phyloP scores from a whole-genome alignment of 2,797 vertebrate genomes.

The Adrianichthys oophorus region DNA sequence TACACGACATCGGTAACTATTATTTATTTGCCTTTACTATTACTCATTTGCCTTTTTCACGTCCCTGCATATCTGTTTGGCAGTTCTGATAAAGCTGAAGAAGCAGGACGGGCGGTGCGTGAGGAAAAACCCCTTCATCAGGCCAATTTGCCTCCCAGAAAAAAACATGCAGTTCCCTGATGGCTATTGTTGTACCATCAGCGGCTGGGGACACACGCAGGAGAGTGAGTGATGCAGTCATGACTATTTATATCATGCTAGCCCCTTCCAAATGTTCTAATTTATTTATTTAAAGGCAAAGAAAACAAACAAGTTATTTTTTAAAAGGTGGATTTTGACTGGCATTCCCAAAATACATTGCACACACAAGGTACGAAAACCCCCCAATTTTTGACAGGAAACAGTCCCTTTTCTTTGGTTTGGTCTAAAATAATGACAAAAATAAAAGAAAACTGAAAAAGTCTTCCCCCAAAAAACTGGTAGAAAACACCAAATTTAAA shows the following conservation, averaged over 20 bases:
- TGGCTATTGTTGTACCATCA: conserved; percentile 84
- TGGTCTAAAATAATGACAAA: no score
- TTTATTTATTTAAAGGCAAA: no score
- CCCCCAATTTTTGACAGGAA: no score
- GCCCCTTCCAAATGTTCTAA: conserved; percentile 3
- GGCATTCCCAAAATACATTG: no score
- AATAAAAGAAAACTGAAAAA: no score
- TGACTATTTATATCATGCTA: background rate
- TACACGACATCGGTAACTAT: conserved; percentile 91
- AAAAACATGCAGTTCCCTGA: conserved; percentile 74
- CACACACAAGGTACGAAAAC: no score
- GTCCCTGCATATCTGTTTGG: conserved; percentile 5
- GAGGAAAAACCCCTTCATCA: conserved; percentile 84
- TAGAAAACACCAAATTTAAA: no score
- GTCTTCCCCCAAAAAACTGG: no score
- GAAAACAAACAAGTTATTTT: no score
- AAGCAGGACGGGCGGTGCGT: conserved; percentile 85
- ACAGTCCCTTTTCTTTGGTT: no score
- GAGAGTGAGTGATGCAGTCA: conserved; percentile 83
- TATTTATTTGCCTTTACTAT: background rate
- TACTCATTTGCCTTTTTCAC: background rate
- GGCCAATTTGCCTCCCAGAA: conserved; percentile 90
- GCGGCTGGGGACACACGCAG: conserved; percentile 88
- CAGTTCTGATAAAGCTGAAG: conserved; percentile 91
- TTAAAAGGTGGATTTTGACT: no score